Conservation (phyloP, 2,113 vertebrate species). For the Procavia capensis region DNA sequence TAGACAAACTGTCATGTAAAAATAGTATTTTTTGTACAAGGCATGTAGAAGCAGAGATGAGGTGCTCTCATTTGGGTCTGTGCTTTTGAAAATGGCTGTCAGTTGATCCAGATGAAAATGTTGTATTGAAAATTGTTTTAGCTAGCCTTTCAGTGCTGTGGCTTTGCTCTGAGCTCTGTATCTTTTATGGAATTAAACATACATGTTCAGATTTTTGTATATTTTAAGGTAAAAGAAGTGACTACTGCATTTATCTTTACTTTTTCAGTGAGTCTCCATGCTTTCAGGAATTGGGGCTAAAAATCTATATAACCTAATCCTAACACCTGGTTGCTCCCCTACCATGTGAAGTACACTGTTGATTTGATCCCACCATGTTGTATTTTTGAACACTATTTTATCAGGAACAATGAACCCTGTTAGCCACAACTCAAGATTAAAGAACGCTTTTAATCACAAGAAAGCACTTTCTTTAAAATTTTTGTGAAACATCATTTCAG, state of each 20-base stretch:
- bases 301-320: neutral
- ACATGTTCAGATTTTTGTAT: neutral
- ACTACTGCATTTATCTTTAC: neutral
- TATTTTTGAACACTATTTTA: neutral
- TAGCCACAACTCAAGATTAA: neutral
- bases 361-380: fast-evolving
- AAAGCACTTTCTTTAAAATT: neutral
- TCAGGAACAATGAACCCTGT: neutral
- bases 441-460: neutral
- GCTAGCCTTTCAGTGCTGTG: neutral
- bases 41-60: neutral
- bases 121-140: neutral
- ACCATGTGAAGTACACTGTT: fast-evolving
- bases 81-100: neutral
- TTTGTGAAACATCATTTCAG: neutral
- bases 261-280: neutral
- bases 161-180: neutral
- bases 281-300: neutral
- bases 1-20: neutral
- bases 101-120: neutral
- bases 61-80: neutral
- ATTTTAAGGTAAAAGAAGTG: neutral
- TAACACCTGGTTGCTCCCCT: neutral
- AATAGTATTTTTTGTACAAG: neutral
- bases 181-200: neutral